phyloP scores from a whole-genome alignment of 2,888 invertebrate genomes.

The Erannis defoliaria region DNA sequence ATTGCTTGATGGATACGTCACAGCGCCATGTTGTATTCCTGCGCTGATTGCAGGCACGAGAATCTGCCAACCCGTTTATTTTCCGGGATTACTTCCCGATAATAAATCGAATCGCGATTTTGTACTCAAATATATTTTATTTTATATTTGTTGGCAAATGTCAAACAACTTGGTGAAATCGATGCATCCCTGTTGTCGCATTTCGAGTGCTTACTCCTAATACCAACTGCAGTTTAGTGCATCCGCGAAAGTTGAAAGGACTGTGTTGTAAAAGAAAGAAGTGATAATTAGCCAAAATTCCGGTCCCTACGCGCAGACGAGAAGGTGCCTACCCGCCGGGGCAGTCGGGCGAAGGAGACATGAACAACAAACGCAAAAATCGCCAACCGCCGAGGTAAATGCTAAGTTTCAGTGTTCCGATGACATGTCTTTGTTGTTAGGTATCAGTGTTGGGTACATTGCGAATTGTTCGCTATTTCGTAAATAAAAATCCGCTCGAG shows the following conservation, averaged over 20 bases:
- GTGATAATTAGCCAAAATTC: constrained; percentile 91
- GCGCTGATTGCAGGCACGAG: constrained; percentile 87
- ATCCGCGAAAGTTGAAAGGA: constrained; percentile 87
- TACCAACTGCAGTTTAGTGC: constrained; percentile 86
- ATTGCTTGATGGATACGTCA: constrained; percentile 83
- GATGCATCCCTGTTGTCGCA: constrained; percentile 83
- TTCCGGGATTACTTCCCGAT: constrained; percentile 84
- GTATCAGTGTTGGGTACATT: constrained; percentile 59
- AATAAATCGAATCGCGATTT: constrained; percentile 84
- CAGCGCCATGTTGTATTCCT: constrained; percentile 87
- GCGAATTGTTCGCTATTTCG: constrained; percentile 72
- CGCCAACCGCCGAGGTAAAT: constrained; percentile 92
- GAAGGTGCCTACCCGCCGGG: constrained; percentile 92
- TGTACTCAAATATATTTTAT: constrained; percentile 84
- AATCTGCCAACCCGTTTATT: constrained; percentile 86
- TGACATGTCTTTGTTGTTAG: constrained; percentile 85
- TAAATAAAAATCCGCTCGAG: constrained; percentile 66
- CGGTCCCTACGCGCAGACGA: constrained; percentile 94
- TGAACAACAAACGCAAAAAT: constrained; percentile 95
- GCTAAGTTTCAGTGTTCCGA: constrained; percentile 67
- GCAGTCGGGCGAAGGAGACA: constrained; percentile 88
- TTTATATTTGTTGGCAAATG: constrained; percentile 85
- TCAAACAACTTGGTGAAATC: constrained; percentile 81
- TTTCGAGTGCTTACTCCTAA: constrained; percentile 83
- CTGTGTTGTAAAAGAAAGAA: constrained; percentile 86